A percentile compares a stretch with the other conserved stretches of the same genome.
phyloP scores from a whole-genome alignment of 2,113 vertebrate species.

The Scomber colias region DNA sequence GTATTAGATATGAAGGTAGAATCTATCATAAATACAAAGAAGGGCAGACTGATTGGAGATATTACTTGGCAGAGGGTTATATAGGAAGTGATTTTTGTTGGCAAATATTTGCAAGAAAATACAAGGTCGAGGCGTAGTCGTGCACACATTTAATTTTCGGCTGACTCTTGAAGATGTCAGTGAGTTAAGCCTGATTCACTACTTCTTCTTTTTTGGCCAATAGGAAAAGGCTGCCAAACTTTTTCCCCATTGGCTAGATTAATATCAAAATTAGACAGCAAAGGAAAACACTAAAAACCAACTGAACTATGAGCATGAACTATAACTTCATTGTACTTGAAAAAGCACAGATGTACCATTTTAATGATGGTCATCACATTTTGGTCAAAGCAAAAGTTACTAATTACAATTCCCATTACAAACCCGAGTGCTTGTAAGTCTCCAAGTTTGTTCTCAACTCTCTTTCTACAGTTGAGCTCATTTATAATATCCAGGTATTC shows the following conservation, averaged over 20 bases:
- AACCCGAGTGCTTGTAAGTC: background rate
- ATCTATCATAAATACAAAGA: too few species aligned
- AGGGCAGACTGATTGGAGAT: too few species aligned
- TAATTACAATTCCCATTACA: background rate
- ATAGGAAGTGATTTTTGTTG: background rate
- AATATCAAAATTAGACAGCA: too few species aligned
- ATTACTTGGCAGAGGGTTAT: too few species aligned
- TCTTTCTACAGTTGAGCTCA: background rate
- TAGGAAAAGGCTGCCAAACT: background rate
- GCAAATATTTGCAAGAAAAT: background rate
- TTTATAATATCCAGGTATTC: constrained; percentile 35
- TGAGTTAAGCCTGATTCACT: background rate
- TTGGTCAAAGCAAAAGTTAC: background rate
- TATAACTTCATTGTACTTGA: background rate
- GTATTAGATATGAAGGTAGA: background rate
- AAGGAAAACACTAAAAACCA: too few species aligned
- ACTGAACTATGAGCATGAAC: too few species aligned
- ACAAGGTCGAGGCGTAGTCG: background rate
- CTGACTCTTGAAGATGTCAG: background rate
- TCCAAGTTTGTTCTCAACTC: background rate
- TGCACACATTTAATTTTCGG: background rate
- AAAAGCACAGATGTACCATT: background rate
- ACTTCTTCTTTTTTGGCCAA: background rate
- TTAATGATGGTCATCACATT: background rate
- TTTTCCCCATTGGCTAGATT: background rate